These are phyloP conservation scores for Nowickia ferox DNA, from an alignment of 2,888 invertebrate species.

Conservation along the genomic window DNA sequence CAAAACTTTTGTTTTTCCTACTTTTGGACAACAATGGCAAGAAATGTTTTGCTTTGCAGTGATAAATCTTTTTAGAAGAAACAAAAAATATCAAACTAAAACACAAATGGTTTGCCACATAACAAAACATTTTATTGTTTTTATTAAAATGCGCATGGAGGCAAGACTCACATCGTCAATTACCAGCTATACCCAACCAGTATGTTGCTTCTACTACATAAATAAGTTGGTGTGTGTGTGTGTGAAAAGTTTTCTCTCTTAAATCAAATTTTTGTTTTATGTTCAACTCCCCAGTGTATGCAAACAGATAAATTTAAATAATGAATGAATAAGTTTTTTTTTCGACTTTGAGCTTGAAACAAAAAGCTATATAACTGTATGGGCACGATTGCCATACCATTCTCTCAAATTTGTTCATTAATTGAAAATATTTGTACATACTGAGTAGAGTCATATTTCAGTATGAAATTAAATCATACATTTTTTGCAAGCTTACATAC, in stretches of 20 bases:
- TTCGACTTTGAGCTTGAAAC: neutral
- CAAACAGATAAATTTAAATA: constrained; percentile 9
- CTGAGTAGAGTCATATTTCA: too few species aligned
- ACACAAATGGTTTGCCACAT: neutral
- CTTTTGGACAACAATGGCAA: neutral
- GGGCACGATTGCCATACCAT: too few species aligned
- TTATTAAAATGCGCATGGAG: neutral
- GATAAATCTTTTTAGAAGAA: neutral
- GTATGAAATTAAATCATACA: too few species aligned
- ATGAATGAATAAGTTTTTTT: neutral
- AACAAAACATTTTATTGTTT: neutral
- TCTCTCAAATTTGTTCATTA: too few species aligned
- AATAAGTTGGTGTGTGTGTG: neutral
- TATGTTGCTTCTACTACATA: neutral
- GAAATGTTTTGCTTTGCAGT: constrained; percentile 19
- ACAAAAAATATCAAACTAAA: constrained; percentile 5
- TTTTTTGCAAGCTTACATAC: too few species aligned
- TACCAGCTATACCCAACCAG: neutral
- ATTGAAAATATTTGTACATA: too few species aligned
- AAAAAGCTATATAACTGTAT: neutral
- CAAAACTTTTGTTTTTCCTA: constrained; percentile 5
- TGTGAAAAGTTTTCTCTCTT: neutral
- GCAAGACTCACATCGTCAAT: neutral
- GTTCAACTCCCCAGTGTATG: neutral
- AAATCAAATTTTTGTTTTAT: neutral